These are phyloP conservation scores for Cryptocephalus moraei DNA, from an alignment of 2,888 invertebrate genomes.

Conservation along the genomic window DNA sequence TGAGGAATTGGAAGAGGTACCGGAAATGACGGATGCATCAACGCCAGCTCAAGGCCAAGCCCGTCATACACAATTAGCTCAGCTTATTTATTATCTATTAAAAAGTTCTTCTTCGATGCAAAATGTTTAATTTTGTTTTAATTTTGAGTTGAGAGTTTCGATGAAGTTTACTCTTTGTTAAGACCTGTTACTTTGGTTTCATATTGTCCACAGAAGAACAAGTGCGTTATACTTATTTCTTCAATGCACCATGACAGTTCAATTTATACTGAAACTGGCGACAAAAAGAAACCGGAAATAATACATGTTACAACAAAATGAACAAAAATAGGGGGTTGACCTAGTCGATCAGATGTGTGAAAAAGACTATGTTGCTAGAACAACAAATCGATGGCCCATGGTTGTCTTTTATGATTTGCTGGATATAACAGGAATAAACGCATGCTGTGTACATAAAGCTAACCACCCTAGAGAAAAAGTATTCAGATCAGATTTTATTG, in stretches of 20 bases:
- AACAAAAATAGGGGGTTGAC: not conserved
- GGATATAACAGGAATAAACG: not conserved
- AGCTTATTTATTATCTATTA: slow-evolving; percentile 14
- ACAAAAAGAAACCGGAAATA: not conserved
- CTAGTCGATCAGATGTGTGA: not conserved
- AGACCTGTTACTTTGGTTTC: no score
- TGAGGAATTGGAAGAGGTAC: no score
- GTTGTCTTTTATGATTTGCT: not conserved
- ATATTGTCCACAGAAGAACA: not conserved
- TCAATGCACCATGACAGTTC: not conserved
- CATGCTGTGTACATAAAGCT: not conserved
- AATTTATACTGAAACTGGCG: not conserved
- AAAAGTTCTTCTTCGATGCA: slow-evolving; percentile 10
- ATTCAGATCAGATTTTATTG: not conserved
- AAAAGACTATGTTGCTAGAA: not conserved
- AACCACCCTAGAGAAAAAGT: not conserved
- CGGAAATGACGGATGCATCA: no score
- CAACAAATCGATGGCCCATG: not conserved
- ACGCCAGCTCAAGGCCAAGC: no score
- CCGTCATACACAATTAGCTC: slow-evolving; percentile 24
- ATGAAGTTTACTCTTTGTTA: not conserved
- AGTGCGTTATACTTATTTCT: not conserved
- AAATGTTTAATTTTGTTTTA: not conserved
- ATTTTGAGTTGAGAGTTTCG: not conserved
- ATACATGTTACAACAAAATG: not conserved